These are phyloP conservation scores for Acrossocheilus fasciatus DNA, from an alignment of 2,797 vertebrate species.

Conservation along the genomic window DNA sequence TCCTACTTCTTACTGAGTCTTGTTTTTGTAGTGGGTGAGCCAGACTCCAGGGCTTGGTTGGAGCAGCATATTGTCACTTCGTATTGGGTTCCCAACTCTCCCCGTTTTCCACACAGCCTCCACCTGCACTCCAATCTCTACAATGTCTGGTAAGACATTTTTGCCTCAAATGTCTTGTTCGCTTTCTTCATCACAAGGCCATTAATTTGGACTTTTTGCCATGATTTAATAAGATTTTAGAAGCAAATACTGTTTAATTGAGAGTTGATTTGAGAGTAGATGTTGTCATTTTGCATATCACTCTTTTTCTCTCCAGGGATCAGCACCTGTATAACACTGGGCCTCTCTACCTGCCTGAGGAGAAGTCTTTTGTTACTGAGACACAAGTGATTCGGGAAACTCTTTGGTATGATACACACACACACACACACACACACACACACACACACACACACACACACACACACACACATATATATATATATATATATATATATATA, in stretches of 20 bases:
- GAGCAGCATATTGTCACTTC: slow-evolving; percentile 91
- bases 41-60: slow-evolving; percentile 89
- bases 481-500: no score
- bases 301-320: slow-evolving; percentile 80
- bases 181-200: not conserved
- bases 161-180: not conserved
- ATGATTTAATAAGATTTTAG: not conserved
- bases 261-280: not conserved
- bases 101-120: slow-evolving; percentile 89
- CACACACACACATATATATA: no score
- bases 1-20: not conserved
- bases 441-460: no score
- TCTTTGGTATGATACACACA: slow-evolving; percentile 84
- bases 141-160: slow-evolving; percentile 87
- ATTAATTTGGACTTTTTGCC: not conserved
- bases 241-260: not conserved
- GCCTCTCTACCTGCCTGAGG: slow-evolving; percentile 91
- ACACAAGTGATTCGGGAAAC: slow-evolving; percentile 96
- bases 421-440: no score
- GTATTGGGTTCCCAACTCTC: slow-evolving; percentile 89
- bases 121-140: slow-evolving; percentile 95
- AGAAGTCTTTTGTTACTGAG: slow-evolving; percentile 92
- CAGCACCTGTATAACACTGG: slow-evolving; percentile 94
- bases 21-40: slow-evolving; percentile 80
- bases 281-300: not conserved